Base-by-base conservation (phyloP, 30 jellyfish, hydroid and myxozoan species). In the Clytia hemisphaerica region DNA sequence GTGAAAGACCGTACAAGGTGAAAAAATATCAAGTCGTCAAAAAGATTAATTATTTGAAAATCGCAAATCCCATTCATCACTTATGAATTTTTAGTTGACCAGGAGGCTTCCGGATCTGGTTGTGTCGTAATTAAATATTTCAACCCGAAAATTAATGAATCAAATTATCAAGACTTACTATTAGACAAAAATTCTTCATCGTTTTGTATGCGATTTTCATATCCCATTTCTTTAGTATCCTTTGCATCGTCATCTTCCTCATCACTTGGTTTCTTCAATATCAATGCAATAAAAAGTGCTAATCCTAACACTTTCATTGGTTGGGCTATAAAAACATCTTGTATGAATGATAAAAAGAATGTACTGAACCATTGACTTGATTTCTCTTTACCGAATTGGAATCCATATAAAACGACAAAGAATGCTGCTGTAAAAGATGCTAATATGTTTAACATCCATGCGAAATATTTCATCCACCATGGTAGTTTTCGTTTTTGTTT, bases 351-450 rank as follows among this genome's bases (percentile, higher is more conserved):
- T 22, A 88, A 51, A 78, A 88, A 31, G 78, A 88, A 70, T 0
- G 97, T 71, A 6, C 93, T 73, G 26, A 88, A 49, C 93, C 93
- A 88, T 60, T 88, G 97, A 6, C 94, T 94, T 6, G 97, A 88
- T 35, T 88, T 88, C 45, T 88, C 97, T 66, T 67, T 79, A 34
- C 97, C 97, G 42, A 88, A 88, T 37, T 73, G 84, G 71, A 88
- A 88, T 3, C 97, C 97, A 64, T 88, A 88, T n/a, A 88, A 37
- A 2, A 88, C 97, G 31, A 88, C 97, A 62, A 88, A 88, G 76
- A 88, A 88, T 35, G 97, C 94, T 14, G 97, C 67, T 1, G 97
- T 79, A 53, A 88, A 88, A 10, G 97, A 88, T 2, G 94, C 76
- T 37, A 88, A 51, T 42, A 88, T 67, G 10, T 79, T 85, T 16